A percentile compares a stretch with the other conserved stretches of the same genome.
Conservation (phyloP, 2,888 invertebrate genomes). For the Drosophila macrospina region DNA sequence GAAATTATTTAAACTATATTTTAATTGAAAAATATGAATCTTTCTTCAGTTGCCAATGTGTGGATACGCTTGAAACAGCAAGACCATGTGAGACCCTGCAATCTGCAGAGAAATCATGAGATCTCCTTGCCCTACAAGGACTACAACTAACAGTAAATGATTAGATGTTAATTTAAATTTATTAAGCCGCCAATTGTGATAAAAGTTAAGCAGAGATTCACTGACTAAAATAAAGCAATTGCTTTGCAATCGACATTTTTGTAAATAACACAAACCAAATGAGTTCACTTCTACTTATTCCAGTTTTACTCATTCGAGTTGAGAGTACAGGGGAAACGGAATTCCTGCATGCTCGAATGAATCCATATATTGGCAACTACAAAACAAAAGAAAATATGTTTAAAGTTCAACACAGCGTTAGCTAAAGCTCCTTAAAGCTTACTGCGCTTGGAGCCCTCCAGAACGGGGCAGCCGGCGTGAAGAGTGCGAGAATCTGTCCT, state of each 20-base stretch:
- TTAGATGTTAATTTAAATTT: conserved; percentile 19
- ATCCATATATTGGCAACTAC: conserved; percentile 95
- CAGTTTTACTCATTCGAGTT: conserved; percentile 21
- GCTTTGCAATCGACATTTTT: too few relatives aligned
- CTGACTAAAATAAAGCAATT: conserved; percentile 7
- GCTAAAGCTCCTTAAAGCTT: conserved; percentile 65
- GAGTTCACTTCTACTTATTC: too few relatives aligned
- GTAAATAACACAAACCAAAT: too few relatives aligned
- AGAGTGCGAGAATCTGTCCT: conserved; percentile 94
- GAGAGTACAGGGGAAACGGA: conserved; percentile 87
- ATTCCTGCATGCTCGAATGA: conserved; percentile 93
- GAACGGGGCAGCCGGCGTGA: conserved; percentile 98
- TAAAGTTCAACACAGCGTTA: background rate
- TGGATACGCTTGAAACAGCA: conserved; percentile 95
- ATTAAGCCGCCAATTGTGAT: conserved; percentile 43
- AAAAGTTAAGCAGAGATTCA: conserved; percentile 8
- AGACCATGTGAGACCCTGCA: conserved; percentile 89
- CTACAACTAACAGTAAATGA: conserved; percentile 44
- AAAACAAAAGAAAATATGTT: background rate
- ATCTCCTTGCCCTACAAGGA: conserved; percentile 68
- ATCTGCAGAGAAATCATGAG: conserved; percentile 71
- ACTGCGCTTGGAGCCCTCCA: conserved; percentile 98
- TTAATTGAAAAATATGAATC: background rate
- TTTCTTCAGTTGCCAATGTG: conserved; percentile 90
- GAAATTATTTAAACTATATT: background rate